Percentiles rank a stretch among this genome's conserved stretches.
Conservation (phyloP, 2,888 invertebrate species). For the Oscheius sp. region DNA sequence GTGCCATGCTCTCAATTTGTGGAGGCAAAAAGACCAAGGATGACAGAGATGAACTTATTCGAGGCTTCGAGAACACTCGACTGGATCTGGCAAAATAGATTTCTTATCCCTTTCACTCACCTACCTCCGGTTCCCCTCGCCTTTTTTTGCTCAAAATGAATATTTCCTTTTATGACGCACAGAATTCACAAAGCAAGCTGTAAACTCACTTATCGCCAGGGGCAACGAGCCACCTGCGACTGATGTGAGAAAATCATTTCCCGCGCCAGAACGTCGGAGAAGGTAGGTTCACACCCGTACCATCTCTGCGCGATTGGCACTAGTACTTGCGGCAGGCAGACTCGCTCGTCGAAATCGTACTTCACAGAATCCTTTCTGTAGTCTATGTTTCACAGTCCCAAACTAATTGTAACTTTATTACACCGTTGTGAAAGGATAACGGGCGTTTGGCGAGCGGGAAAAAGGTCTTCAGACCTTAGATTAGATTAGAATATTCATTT, state of each 20-base stretch:
- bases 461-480: neutral
- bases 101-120: too few relatives aligned
- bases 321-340: neutral
- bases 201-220: too few relatives aligned
- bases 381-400: slow-evolving; percentile 1
- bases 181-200: too few relatives aligned
- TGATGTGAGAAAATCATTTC: too few relatives aligned
- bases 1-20: slow-evolving; percentile 52
- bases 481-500: too few relatives aligned
- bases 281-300: neutral
- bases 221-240: too few relatives aligned
- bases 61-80: slow-evolving; percentile 34
- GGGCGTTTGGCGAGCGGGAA: slow-evolving; percentile 12
- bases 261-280: too few relatives aligned
- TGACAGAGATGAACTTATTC: slow-evolving; percentile 24
- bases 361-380: slow-evolving; percentile 18
- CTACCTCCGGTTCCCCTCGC: too few relatives aligned
- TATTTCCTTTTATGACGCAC: too few relatives aligned
- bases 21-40: slow-evolving; percentile 33
- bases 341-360: neutral
- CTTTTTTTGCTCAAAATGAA: too few relatives aligned
- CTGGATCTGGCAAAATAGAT: slow-evolving; percentile 37
- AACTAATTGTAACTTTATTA: neutral
- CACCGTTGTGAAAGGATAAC: neutral
- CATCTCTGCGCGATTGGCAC: neutral